Percentiles rank a stretch among this genome's conserved stretches.
Evolutionary conservation across 2,888 invertebrate genomes (phyloP).

Genomic region (Phyllotreta cruciferae): DNA sequence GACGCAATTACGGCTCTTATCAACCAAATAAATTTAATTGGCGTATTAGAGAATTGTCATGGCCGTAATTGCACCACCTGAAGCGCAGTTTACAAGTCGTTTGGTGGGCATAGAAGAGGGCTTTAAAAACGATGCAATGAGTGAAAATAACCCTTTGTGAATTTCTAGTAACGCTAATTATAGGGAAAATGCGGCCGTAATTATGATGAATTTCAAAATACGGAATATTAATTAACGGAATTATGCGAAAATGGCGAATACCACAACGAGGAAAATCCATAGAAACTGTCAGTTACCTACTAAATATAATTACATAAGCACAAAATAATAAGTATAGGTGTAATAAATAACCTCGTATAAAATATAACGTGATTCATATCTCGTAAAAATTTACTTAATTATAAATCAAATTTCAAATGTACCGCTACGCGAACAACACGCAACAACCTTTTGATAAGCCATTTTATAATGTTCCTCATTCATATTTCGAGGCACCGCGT

Average conservation of each 20-base stretch:
- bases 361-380: neutral
- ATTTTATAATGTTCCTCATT: conserved; percentile 10
- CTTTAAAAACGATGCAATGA: conserved; percentile 2
- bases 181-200: neutral
- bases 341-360: too few relatives aligned
- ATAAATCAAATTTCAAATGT: neutral
- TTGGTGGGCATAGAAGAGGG: conserved; percentile 12
- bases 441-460: conserved; percentile 15
- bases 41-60: conserved; percentile 19
- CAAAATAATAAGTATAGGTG: too few relatives aligned
- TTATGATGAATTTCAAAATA: conserved; percentile 7
- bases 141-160: conserved; percentile 3
- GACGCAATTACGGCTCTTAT: conserved; percentile 25
- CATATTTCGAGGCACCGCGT: conserved; percentile 9
- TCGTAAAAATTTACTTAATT: conserved; percentile 3
- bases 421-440: neutral
- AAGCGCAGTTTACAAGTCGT: conserved; percentile 7
- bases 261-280: neutral
- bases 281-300: too few relatives aligned
- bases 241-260: neutral
- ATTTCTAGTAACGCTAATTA: conserved; percentile 4
- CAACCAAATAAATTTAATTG: conserved; percentile 28
- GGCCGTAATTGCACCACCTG: conserved; percentile 20
- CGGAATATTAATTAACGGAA: conserved; percentile 3
- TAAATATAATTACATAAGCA: too few relatives aligned